Evolutionary conservation across 2,113 vertebrate genomes (phyloP).

Genomic region (Orientallactaga bullata): DNA sequence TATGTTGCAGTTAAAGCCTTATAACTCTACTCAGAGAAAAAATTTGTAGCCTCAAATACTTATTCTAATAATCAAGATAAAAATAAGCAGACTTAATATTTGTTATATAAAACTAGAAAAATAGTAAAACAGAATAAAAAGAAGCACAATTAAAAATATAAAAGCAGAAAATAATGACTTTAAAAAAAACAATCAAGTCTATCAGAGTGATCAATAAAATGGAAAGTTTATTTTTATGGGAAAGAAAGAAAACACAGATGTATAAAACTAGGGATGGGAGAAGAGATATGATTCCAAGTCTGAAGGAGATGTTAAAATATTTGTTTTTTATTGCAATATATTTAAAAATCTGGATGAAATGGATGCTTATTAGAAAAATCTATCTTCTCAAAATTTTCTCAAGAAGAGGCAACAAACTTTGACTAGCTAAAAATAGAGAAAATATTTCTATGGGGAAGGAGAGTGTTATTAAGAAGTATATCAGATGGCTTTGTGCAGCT

Average conservation of each 20-base stretch:
- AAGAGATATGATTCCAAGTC: not conserved
- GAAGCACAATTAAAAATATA: slow-evolving; percentile 39
- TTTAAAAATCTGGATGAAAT: slow-evolving; percentile 15
- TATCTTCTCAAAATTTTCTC: slow-evolving; percentile 27
- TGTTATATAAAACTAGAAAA: not conserved
- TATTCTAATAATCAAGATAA: slow-evolving; percentile 3
- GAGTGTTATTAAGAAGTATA: not conserved
- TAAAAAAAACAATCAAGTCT: not conserved
- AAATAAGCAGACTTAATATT: not conserved
- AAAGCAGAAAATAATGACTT: too few species aligned
- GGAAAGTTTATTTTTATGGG: slow-evolving; percentile 12
- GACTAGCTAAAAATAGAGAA: not conserved
- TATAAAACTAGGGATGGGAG: not conserved
- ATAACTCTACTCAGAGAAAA: slow-evolving; percentile 7
- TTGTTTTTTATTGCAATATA: not conserved
- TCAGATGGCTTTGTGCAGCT: not conserved
- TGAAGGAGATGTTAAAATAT: not conserved
- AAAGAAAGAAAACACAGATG: not conserved
- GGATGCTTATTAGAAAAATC: not conserved
- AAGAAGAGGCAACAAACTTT: slow-evolving; percentile 19
- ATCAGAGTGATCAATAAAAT: slow-evolving; percentile 18
- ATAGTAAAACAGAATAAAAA: slow-evolving; percentile 32
- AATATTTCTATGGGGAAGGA: slow-evolving; percentile 45
- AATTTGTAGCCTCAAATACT: not conserved
- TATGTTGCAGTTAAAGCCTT: not conserved